Conservation (phyloP, 64 coral and sea anemone genomes). For the Astreopora myriophthalma region DNA sequence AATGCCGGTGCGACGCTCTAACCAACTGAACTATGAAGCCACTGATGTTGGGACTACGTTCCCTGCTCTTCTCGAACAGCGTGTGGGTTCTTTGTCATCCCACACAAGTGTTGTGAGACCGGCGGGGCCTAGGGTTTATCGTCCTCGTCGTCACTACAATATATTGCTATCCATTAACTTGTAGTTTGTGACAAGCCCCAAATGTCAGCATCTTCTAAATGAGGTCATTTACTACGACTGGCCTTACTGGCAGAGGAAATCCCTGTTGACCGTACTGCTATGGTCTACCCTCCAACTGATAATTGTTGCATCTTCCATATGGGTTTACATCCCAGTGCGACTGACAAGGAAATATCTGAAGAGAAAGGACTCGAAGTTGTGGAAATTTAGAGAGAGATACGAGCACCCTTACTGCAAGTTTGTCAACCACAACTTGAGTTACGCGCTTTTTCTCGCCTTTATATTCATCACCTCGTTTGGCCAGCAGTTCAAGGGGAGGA, state of each 20-base stretch:
- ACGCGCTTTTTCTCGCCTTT: constrained; percentile 6
- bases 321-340: constrained; percentile 7
- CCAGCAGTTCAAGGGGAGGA: not conserved
- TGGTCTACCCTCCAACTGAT: not conserved
- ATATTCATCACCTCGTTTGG: not conserved
- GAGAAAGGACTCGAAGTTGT: too few species aligned
- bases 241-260: not conserved
- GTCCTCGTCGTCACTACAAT: too few species aligned
- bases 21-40: too few species aligned
- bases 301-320: not conserved
- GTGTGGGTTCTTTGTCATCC: too few species aligned
- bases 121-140: too few species aligned
- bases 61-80: too few species aligned
- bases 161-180: not conserved
- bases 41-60: too few species aligned
- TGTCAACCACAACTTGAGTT: constrained; percentile 23
- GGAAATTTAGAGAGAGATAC: not conserved
- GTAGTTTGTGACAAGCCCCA: constrained; percentile 19
- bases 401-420: constrained; percentile 48
- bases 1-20: too few species aligned
- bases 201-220: not conserved
- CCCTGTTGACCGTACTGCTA: not conserved
- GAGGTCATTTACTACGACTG: constrained; percentile 6
- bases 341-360: not conserved
- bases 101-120: too few species aligned